Percentiles rank a stretch among this genome's conserved stretches.
Conservation (phyloP, 2,888 invertebrate species). For the Asteroscopus sphinx region DNA sequence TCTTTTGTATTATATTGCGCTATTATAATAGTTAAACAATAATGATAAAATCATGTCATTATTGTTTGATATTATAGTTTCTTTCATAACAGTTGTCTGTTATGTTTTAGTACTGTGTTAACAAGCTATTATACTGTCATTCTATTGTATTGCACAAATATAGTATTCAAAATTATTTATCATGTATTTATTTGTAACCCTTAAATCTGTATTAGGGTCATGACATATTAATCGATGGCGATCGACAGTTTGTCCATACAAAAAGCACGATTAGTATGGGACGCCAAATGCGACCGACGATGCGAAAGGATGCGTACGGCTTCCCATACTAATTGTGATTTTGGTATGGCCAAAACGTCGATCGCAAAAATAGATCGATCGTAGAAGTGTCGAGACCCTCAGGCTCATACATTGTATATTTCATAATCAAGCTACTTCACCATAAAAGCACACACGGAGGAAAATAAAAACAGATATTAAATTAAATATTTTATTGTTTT, state of each 20-base stretch:
- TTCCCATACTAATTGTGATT: too few relatives aligned
- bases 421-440: too few relatives aligned
- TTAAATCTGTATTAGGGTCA: too few relatives aligned
- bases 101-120: constrained; percentile 45
- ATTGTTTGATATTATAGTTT: constrained; percentile 49
- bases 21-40: constrained; percentile 29
- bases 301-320: too few relatives aligned
- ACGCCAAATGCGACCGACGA: too few relatives aligned
- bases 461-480: constrained; percentile 4
- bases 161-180: constrained; percentile 27
- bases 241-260: too few relatives aligned
- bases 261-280: too few relatives aligned
- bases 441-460: not conserved
- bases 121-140: constrained; percentile 45
- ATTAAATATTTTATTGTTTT: constrained; percentile 21
- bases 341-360: too few relatives aligned
- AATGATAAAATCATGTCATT: constrained; percentile 48
- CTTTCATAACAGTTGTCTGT: constrained; percentile 26
- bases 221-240: too few relatives aligned
- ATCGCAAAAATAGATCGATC: too few relatives aligned
- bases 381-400: too few relatives aligned
- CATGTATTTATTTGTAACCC: not conserved
- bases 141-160: constrained; percentile 56
- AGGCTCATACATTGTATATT: too few relatives aligned
- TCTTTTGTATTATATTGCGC: constrained; percentile 36